Base-by-base conservation (phyloP, 2,797 vertebrate species). In the Bradypodion ventrale region DNA sequence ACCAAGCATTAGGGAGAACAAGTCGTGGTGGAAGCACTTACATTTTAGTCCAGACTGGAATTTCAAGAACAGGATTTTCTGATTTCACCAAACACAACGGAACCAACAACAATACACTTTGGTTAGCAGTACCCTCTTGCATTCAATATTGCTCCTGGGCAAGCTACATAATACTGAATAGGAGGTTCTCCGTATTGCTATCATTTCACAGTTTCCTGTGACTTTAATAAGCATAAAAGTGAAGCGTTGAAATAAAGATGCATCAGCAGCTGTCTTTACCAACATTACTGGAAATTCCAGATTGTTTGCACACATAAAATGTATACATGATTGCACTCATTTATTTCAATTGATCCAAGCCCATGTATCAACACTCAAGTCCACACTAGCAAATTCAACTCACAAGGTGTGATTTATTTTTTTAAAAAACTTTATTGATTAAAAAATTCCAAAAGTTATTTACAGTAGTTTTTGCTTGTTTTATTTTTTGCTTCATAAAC, bases 381-480 rank as follows among this genome's bases (percentile, higher is more conserved):
- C 12, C 19, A 46, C 15, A 15, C 7, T 65, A 70, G 1, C 9
- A 15, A 59, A 16, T 29, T 29, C 25, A 59, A 42, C 37, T 75
- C 56, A 44, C 25, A 25, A 62, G 15, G 1, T 59, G 78, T 1
- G 27, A 52, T 25, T 82, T 5, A 0, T 42, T 40, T 52, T 83
- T 60, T 0, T n/a, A 77, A 87, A 89, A 77, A 84, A 85, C 87
- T 96, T 96, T 95, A 96, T 96, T 96, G 93, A 90, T 94, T 95
- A 94, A 93, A 88, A 89, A 93, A 93, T 72, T 86, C 72, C 65
- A 76, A 82, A 93, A 92, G 1, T 80, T 96, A 96, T 96, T 95
- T 96, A 96, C 95, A 96, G 94, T 95, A 96, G 95, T 90, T 94
- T 91, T 92, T 88, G 88, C 91, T 94, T 49, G 8, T 49, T 56